Percentiles rank a stretch among this genome's conserved stretches.
phyloP scores from a whole-genome alignment of 64 coral and sea anemone genomes.

The Stylophora pistillata region DNA sequence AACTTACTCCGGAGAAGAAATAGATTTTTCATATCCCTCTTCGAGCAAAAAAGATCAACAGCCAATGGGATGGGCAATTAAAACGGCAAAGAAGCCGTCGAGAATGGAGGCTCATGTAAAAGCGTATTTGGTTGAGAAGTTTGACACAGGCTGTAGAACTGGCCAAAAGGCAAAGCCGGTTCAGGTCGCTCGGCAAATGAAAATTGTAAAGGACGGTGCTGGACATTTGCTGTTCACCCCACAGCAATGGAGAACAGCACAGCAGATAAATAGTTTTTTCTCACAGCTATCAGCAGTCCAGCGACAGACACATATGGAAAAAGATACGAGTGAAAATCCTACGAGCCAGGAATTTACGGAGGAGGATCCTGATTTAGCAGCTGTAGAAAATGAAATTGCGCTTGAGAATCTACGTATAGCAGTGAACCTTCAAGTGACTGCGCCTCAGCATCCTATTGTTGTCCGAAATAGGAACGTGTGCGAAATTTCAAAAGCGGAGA shows the following conservation, averaged over 20 bases:
- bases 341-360: conserved; percentile 29
- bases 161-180: conserved; percentile 57
- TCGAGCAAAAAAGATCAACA: not conserved
- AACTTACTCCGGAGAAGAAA: not conserved
- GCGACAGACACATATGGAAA: conserved; percentile 4
- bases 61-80: conserved; percentile 25
- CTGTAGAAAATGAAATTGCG: conserved; percentile 41
- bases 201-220: conserved; percentile 34
- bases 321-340: not conserved
- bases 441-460: conserved; percentile 40
- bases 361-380: conserved; percentile 34
- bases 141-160: conserved; percentile 36
- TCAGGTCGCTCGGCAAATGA: conserved; percentile 64
- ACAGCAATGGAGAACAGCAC: conserved; percentile 64
- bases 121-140: conserved; percentile 40
- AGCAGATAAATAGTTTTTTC: conserved; percentile 60
- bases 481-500: conserved; percentile 52
- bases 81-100: conserved; percentile 10
- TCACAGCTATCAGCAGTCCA: conserved; percentile 47
- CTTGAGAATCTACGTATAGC: conserved; percentile 18
- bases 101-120: conserved; percentile 32
- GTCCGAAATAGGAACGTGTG: conserved; percentile 38
- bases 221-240: conserved; percentile 42
- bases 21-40: not conserved
- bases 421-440: not conserved